These are phyloP conservation scores for Dynastes tityus DNA, from an alignment of 2,888 invertebrate genomes.

Conservation along the genomic window DNA sequence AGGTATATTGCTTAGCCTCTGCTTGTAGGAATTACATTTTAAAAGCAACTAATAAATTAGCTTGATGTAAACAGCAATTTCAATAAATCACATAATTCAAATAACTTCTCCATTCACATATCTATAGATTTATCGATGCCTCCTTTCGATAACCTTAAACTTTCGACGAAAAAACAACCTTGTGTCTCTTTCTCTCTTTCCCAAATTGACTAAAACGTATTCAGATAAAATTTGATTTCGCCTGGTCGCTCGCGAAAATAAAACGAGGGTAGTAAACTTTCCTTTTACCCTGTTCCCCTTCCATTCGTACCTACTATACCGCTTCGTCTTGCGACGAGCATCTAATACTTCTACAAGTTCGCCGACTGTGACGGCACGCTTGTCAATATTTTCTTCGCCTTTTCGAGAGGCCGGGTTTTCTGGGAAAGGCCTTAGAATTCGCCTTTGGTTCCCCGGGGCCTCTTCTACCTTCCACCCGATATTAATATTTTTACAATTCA, in stretches of 20 bases:
- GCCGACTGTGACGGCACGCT: not conserved
- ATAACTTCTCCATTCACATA: too few species aligned
- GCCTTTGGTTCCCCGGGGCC: not conserved
- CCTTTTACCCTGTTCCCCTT: not conserved
- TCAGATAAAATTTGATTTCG: constrained; percentile 25
- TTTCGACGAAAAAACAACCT: not conserved
- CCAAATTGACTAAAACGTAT: constrained; percentile 12
- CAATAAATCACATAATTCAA: too few species aligned
- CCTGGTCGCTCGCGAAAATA: constrained; percentile 1
- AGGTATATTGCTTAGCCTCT: too few species aligned
- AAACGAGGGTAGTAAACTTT: constrained; percentile 21
- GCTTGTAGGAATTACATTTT: too few species aligned
- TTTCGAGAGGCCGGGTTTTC: not conserved
- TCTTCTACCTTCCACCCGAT: not conserved
- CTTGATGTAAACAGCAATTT: too few species aligned
- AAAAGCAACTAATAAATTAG: too few species aligned
- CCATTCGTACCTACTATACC: not conserved
- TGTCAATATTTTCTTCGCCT: constrained; percentile 7
- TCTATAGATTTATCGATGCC: too few species aligned
- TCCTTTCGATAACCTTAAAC: not conserved
- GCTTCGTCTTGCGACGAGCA: not conserved
- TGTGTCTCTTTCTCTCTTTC: not conserved
- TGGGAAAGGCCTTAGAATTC: not conserved
- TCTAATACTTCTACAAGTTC: not conserved
- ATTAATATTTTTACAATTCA: constrained; percentile 51